Percentiles rank a stretch among this genome's conserved stretches.
phyloP scores from a whole-genome alignment of 2,113 vertebrate species.

The Cricetomys ansorgei region DNA sequence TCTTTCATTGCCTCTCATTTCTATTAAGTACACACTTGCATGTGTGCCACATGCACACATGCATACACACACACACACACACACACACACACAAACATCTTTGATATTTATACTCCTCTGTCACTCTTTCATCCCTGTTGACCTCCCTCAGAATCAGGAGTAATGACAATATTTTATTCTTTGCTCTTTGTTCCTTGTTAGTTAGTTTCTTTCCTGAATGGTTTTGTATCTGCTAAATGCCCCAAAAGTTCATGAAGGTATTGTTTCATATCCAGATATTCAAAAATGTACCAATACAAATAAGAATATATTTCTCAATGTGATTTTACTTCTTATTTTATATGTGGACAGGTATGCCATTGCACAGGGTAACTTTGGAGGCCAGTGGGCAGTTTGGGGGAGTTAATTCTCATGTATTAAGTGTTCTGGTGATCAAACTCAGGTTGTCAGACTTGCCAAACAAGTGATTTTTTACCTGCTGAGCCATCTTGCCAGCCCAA shows the following conservation, averaged over 20 bases:
- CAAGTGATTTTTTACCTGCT: neutral
- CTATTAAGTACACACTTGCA: neutral
- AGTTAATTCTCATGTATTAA: neutral
- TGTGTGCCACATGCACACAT: too few species aligned
- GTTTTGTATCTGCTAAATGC: neutral
- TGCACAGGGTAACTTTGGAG: rapidly evolving
- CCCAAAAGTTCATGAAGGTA: too few species aligned
- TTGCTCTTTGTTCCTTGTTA: neutral
- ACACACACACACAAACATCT: neutral
- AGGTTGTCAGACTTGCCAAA: neutral
- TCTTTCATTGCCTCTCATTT: neutral
- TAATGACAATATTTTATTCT: neutral
- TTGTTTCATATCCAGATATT: neutral
- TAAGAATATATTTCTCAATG: neutral
- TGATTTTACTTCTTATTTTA: neutral
- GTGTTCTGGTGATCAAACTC: neutral
- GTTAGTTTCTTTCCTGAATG: neutral
- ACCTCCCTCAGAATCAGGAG: neutral
- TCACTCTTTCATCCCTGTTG: neutral
- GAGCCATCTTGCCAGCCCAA: neutral
- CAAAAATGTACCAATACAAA: neutral
- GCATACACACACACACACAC: neutral
- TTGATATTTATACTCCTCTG: neutral
- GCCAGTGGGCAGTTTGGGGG: too few species aligned
- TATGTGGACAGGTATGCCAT: neutral